phyloP scores from a whole-genome alignment of 2,888 invertebrate genomes.

The Dynastes grantii region DNA sequence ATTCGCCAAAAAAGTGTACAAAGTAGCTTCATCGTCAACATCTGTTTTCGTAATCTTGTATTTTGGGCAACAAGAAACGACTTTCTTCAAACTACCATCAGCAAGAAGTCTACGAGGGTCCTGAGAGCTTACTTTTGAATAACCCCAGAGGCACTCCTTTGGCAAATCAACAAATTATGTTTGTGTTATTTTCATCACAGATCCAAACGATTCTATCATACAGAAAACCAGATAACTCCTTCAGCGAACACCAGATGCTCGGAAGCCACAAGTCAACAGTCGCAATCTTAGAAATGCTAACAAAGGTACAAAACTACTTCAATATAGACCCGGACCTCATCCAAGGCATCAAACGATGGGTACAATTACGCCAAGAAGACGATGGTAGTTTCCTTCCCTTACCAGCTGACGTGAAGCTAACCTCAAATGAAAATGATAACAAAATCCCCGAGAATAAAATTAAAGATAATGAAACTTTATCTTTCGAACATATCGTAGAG shows the following conservation, averaged over 20 bases:
- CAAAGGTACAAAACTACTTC: constrained; percentile 76
- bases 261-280: constrained; percentile 77
- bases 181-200: constrained; percentile 65
- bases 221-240: constrained; percentile 78
- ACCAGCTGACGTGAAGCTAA: constrained; percentile 73
- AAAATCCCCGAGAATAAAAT: constrained; percentile 16
- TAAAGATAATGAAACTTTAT: constrained; percentile 54
- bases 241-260: constrained; percentile 78
- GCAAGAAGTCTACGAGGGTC: no score
- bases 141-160: background rate
- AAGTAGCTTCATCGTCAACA: no score
- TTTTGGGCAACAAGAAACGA: no score
- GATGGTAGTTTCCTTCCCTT: constrained; percentile 77
- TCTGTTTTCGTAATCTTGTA: no score
- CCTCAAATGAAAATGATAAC: constrained; percentile 36
- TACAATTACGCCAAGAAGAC: constrained; percentile 74
- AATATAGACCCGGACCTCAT: constrained; percentile 77
- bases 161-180: background rate
- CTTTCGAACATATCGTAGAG: constrained; percentile 74
- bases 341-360: constrained; percentile 76
- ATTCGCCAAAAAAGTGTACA: no score
- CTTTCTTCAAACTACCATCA: no score
- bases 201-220: constrained; percentile 77
- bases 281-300: constrained; percentile 75
- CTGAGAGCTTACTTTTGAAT: no score